These are phyloP conservation scores for Heptranchias perlo DNA, from an alignment of 2,113 vertebrate genomes.

Conservation along the genomic window DNA sequence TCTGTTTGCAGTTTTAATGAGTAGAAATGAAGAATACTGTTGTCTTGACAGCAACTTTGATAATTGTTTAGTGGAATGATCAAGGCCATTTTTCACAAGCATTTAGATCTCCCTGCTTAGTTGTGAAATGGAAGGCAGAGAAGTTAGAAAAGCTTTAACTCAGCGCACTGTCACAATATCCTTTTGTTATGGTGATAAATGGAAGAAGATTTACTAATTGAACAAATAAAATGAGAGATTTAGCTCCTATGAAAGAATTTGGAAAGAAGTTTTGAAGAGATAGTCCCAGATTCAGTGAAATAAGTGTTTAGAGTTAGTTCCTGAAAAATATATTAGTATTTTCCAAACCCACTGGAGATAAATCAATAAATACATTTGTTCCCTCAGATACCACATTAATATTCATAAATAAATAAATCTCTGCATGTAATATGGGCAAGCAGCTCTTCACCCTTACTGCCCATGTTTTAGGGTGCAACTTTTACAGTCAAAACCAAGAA, in stretches of 20 bases:
- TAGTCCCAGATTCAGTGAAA: neutral
- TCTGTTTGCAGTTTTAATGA: neutral
- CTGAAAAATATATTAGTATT: neutral
- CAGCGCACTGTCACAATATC: neutral
- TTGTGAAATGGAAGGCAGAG: neutral
- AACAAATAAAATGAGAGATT: neutral
- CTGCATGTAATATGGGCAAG: neutral
- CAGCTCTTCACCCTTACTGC: neutral
- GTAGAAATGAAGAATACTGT: neutral
- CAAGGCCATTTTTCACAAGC: neutral
- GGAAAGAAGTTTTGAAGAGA: neutral
- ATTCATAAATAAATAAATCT: neutral
- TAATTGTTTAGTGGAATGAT: neutral
- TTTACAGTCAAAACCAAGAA: neutral
- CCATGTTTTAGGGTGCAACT: neutral
- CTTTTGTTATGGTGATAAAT: neutral
- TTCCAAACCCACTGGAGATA: neutral
- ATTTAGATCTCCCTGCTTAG: neutral
- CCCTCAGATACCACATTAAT: neutral
- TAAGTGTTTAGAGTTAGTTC: neutral
- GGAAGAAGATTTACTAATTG: neutral
- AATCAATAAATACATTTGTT: neutral
- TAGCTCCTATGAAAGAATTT: neutral
- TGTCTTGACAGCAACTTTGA: neutral
- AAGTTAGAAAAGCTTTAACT: neutral